Base-by-base conservation (phyloP, 2,113 vertebrate species). In the Kryptolebias marmoratus region DNA sequence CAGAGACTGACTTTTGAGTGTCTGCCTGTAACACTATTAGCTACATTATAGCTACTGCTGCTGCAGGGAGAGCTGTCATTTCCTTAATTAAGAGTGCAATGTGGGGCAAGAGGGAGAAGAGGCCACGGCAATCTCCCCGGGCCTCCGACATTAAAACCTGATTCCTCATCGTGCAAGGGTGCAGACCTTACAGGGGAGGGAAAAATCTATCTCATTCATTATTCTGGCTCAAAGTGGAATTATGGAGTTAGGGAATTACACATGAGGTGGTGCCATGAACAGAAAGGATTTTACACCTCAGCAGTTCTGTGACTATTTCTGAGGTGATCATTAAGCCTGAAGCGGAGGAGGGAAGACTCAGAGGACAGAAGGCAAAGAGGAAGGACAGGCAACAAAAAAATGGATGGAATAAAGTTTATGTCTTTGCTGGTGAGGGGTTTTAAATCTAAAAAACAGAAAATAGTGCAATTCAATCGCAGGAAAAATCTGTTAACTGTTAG, bases 201-300 rank as follows among this genome's bases (percentile, higher is more conserved):
- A 60, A 55, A 70, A 66, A 73, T 71, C 79, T 42, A 73, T 71
- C 77, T 87, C 84, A 94, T 96, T 96, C 94, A 95, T 96, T 96
- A 96, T 96, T 96, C 93, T 90, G 94, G 94, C 95, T 94, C 95
- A 95, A 95, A 95, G 95, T 86, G 77, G 80, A 87, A 92, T 88
- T 84, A 90, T 69, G 84, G 81, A 86, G 87, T 81, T 77, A 80
- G 80, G 75, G 73, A 87, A 95, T 96, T 96, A 96, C 94, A 94
- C 91, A 91, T 94, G 77, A 90, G 92, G 82, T 49, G 79, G 77
- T 45, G 84, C 63, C 10, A 39, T 48, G 59, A 92, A 78, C 94
- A 82, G 95, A 95, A 95, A 95, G 94, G 95, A 96, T 96, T 96
- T 96, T 94, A 95, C 94, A 96, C 94, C 95, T 94, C 95, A 97